Percentiles rank a stretch among this genome's conserved stretches.
Conservation (phyloP, 1,140 invertebrate species). For the Drosophila hydei region DNA sequence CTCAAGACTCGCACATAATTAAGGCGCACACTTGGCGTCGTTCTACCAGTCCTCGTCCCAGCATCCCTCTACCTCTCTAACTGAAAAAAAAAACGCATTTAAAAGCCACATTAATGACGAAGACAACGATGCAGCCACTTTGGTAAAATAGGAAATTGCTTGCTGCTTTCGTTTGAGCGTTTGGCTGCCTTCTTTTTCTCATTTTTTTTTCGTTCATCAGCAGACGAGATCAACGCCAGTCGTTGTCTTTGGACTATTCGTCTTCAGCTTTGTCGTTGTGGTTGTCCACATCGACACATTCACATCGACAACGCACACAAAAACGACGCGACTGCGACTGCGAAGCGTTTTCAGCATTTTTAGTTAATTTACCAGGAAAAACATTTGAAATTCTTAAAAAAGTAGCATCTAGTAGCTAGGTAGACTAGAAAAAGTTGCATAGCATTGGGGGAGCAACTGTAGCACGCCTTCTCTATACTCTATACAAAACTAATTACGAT, state of each 20-base stretch:
- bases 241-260: slow-evolving; percentile 31
- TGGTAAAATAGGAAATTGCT: slow-evolving; percentile 81
- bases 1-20: slow-evolving; percentile 79
- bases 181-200: slow-evolving; percentile 40
- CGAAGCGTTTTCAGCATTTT: slow-evolving; percentile 83
- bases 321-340: slow-evolving; percentile 52
- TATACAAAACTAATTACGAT: not conserved
- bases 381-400: slow-evolving; percentile 82
- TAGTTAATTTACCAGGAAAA: slow-evolving; percentile 84
- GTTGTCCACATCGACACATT: slow-evolving; percentile 10
- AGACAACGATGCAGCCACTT: slow-evolving; percentile 65
- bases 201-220: slow-evolving; percentile 52
- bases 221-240: slow-evolving; percentile 62
- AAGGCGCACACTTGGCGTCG: slow-evolving; percentile 71
- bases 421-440: slow-evolving; percentile 60
- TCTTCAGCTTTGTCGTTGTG: slow-evolving; percentile 18
- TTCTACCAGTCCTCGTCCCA: not conserved
- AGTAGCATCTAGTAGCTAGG: slow-evolving; percentile 64
- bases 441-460: slow-evolving; percentile 23
- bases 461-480: slow-evolving; percentile 50
- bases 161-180: slow-evolving; percentile 67
- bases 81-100: slow-evolving; percentile 69
- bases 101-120: slow-evolving; percentile 80
- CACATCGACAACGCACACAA: slow-evolving; percentile 42
- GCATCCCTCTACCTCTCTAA: not conserved